Conservation (phyloP, 2,113 vertebrate species). For the Cochlearius cochlearius region DNA sequence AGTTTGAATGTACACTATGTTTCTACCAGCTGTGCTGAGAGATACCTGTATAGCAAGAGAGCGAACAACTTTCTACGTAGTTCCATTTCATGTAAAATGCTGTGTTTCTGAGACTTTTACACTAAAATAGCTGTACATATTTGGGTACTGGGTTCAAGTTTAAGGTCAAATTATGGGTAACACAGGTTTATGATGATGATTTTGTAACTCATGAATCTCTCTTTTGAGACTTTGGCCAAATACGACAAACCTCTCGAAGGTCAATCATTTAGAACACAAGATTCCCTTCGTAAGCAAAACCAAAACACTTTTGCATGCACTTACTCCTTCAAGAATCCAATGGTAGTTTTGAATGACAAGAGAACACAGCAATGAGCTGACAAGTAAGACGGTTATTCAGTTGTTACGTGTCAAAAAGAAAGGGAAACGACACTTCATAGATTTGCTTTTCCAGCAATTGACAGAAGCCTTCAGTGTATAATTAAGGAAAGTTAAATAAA, state of each 20-base stretch:
- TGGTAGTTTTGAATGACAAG: neutral
- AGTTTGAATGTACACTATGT: neutral
- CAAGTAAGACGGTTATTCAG: neutral
- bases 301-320: neutral
- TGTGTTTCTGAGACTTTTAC: neutral
- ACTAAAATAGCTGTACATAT: neutral
- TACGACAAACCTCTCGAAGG: neutral
- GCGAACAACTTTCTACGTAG: neutral
- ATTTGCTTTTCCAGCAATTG: neutral
- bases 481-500: conserved; percentile 39
- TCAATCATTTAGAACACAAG: neutral
- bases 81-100: neutral
- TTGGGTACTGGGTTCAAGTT: neutral
- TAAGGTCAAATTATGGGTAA: neutral
- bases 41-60: neutral
- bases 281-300: neutral
- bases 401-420: neutral
- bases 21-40: neutral
- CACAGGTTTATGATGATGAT: neutral
- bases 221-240: neutral
- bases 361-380: neutral
- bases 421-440: neutral
- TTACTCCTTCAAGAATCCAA: neutral
- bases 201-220: neutral
- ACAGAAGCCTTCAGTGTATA: neutral